Base-by-base conservation (phyloP, 1,140 invertebrate species). In the Gonioctena quinquepunctata region DNA sequence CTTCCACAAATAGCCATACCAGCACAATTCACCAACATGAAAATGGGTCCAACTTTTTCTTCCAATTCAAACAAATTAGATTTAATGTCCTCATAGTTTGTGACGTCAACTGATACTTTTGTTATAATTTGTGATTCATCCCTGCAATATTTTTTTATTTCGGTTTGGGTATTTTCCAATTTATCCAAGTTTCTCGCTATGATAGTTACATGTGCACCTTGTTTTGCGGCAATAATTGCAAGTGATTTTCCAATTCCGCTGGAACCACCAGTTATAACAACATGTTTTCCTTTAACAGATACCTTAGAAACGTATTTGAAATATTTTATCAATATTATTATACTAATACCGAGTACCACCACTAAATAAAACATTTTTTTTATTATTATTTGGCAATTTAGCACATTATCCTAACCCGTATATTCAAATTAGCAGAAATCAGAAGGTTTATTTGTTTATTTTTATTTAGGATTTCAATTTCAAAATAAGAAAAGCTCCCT, bases 191-290 rank as follows among this genome's bases (percentile, higher is more conserved):
- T 89, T 78, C 97, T 88, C 2, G 96, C 96, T 52, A 97, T 87
- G 52, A 99, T 90, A 0, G 96, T 95, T 0, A 99, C 93, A 85
- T 94, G 86, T 2, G 95, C 96, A 57, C 96, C 96, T 73, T 88
- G 81, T 81, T 86, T 86, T 2, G 90, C 91, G 27, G 90, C 93
- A 78, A 93, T 86, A 13, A 91, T 85, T 0, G 95, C 96, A 18
- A 95, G 80, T 54, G 90, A 88, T 83, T 95, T 93, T 2, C 97
- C 97, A 76, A 99, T 99, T 4, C 97, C 97, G 86, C 94, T 96
- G 0, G 96, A 98, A 26, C 96, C 97, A 56, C 97, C 97, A 22
- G 95, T 97, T n/a, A 98, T 87, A 22, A 90, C 86, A 49, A 90
- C 87, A 83, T 90, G 89, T 76, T 84, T 87, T 6, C 84, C 84